Percentiles rank a stretch among this genome's conserved stretches.
phyloP scores from a whole-genome alignment of 2,797 vertebrate genomes.

The Microctenopoma steveboyesi region DNA sequence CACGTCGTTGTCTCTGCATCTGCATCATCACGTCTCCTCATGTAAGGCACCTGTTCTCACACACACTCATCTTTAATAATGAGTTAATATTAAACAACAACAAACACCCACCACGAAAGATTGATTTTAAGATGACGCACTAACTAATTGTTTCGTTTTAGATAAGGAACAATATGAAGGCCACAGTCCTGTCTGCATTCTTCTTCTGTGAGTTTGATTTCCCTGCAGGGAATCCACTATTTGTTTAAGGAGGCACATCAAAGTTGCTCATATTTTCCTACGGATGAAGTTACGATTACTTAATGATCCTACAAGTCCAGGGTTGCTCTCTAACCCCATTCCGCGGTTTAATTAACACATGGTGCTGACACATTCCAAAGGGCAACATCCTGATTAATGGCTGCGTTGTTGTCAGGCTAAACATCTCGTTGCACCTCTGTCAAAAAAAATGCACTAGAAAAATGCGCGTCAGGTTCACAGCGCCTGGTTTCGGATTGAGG shows the following conservation, averaged over 20 bases:
- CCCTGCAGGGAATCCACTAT: constrained; percentile 39
- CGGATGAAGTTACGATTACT: constrained; percentile 32
- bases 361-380: constrained; percentile 20
- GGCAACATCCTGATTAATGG: constrained; percentile 46
- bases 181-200: constrained; percentile 15
- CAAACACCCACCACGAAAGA: background rate
- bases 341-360: constrained; percentile 13
- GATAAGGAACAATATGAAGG: constrained; percentile 9
- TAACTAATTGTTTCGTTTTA: constrained; percentile 9
- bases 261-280: constrained; percentile 43
- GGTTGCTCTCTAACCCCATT: constrained; percentile 34
- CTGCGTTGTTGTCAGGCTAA: constrained; percentile 6
- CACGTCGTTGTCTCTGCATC: too few species aligned
- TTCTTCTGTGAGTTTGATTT: constrained; percentile 44
- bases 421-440: constrained; percentile 23
- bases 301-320: constrained; percentile 40
- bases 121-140: constrained; percentile 20
- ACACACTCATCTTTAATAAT: too few species aligned
- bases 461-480: background rate
- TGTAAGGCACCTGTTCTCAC: too few species aligned
- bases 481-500: background rate
- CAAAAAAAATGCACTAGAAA: background rate
- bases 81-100: too few species aligned
- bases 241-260: constrained; percentile 49
- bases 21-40: too few species aligned